Evolutionary conservation across 2,113 vertebrate species (phyloP).

Genomic region (Tonatia bakeri): DNA sequence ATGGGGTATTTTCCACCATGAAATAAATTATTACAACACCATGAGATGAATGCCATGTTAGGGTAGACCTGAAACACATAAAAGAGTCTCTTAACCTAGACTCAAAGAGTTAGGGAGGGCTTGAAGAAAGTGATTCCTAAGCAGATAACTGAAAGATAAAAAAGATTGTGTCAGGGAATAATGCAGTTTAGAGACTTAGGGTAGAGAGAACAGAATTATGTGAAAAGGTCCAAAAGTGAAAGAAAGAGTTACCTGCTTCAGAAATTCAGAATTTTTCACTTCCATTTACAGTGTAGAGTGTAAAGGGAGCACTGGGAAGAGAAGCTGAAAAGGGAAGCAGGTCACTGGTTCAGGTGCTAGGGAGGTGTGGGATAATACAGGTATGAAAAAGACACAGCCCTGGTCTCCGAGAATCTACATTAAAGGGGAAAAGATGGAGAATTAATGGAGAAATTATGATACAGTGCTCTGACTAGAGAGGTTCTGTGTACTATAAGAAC

Average conservation of each 20-base stretch:
- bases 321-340: neutral
- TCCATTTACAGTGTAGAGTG: neutral
- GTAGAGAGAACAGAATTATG: neutral
- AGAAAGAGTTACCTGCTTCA: neutral
- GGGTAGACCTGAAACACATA: neutral
- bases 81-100: neutral
- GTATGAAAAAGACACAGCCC: neutral
- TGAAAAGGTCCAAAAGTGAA: neutral
- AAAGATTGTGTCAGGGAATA: neutral
- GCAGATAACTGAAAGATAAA: neutral
- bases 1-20: neutral
- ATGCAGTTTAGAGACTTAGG: neutral
- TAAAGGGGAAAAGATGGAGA: neutral
- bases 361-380: neutral
- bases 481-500: neutral
- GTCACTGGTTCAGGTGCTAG: neutral
- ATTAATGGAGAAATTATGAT: neutral
- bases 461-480: neutral
- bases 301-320: neutral
- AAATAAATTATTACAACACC: neutral
- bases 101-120: neutral
- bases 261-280: neutral
- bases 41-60: neutral
- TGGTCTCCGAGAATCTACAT: neutral
- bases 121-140: neutral